Base-by-base conservation (phyloP, 2,888 invertebrate species). In the Eupithecia abbreviata region DNA sequence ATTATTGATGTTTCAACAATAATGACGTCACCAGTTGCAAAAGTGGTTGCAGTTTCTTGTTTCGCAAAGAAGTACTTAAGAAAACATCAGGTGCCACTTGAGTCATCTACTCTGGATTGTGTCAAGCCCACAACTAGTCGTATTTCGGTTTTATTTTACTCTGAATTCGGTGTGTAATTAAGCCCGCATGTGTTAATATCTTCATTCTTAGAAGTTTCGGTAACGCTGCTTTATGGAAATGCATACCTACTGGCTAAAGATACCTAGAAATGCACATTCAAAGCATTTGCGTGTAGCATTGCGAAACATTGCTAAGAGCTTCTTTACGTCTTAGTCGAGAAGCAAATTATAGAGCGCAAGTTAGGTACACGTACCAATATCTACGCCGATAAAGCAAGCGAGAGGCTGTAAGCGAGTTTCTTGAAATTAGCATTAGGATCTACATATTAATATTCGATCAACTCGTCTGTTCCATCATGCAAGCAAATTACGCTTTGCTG, bases 101-200 rank as follows among this genome's bases (percentile, higher is more conserved):
- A 68, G 67, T 68, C 67, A 68, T 45, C 9, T 62, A 18, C 58
- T 3, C 18, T 58, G 62, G 30, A 62, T 62, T 62, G 30, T 10
- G 62, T 30, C 62, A 62, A 58, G 58, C 10, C 18, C 58, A 42
- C 42, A 6, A 12, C 66, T 65, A 42, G 4, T 58, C 12, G 67
- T 68, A 68, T 68, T 68, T 68, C 67, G n/a, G 67, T 68, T 68
- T 42, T 9, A 45, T n/a, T 68, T 68, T n/a, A 43, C 45, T 45
- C 18, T 43, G 45, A 66, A 66, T 45, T 68, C 43, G 43, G 45
- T 4, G 6, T 49, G 47, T 47, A 49, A 49, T 69, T 18, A 7
- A 18, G 45, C 47, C 69, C 30, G 45, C 4, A 5, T 43, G 47
- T 5, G n/a, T 67, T 15, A 43, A 2, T 1, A 10, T 45, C 9